These are phyloP conservation scores for Whitmania pigra DNA, from an alignment of 1,140 invertebrate genomes.

Conservation along the genomic window DNA sequence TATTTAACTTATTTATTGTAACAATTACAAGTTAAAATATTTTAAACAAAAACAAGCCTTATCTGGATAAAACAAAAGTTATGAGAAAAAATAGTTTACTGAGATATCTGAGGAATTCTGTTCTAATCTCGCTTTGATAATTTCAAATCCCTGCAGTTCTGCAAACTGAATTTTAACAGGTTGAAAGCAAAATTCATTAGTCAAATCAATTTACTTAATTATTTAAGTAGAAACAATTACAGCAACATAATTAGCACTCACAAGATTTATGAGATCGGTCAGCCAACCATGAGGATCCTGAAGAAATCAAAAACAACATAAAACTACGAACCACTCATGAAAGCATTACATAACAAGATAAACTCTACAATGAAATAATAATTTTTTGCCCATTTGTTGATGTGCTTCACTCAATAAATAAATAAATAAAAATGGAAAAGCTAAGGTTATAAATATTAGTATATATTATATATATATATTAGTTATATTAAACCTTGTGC, in stretches of 20 bases:
- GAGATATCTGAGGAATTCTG: slow-evolving; percentile 20
- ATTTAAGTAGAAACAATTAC: not conserved
- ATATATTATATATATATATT: too few species aligned
- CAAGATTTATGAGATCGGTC: slow-evolving; percentile 45
- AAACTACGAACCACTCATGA: not conserved
- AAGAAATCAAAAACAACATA: slow-evolving; percentile 22
- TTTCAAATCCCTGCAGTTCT: slow-evolving; percentile 42
- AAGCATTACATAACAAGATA: too few species aligned
- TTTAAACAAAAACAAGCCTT: not conserved
- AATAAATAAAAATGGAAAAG: not conserved
- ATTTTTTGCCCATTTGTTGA: not conserved
- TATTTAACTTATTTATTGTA: too few species aligned
- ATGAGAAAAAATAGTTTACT: not conserved
- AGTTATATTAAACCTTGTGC: slow-evolving; percentile 19
- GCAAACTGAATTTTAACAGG: slow-evolving; percentile 45
- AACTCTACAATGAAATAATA: too few species aligned
- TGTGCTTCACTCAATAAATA: not conserved
- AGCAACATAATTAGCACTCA: slow-evolving; percentile 26
- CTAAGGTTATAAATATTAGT: not conserved
- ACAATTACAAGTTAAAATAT: not conserved
- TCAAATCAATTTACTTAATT: not conserved
- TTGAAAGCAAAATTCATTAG: not conserved
- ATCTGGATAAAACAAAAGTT: not conserved
- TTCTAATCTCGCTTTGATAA: slow-evolving; percentile 38
- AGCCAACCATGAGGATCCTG: slow-evolving; percentile 46